Evolutionary conservation across 1,140 invertebrate genomes (phyloP).

Genomic region (Trichonephila clavipes): DNA sequence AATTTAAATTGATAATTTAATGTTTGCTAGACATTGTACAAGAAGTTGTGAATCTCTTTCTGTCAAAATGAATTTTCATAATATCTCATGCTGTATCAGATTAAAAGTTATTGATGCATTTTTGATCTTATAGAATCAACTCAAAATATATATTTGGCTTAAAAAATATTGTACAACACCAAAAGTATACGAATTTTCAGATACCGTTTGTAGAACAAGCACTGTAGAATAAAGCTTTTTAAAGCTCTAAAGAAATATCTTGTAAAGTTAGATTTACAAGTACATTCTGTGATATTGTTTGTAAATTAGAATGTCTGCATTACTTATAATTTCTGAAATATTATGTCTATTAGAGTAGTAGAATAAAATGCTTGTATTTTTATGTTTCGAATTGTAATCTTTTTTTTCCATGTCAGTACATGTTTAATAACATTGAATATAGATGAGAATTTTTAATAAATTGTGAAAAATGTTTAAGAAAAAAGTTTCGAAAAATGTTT

Average conservation of each 20-base stretch:
- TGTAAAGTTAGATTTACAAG: constrained; percentile 73
- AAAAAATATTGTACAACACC: too few species aligned
- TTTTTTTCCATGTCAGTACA: neutral
- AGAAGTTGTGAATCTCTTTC: too few species aligned
- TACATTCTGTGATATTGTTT: constrained; percentile 76
- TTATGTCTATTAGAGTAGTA: constrained; percentile 68
- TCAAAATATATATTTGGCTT: too few species aligned
- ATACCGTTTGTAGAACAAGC: constrained; percentile 11
- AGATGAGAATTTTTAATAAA: too few species aligned
- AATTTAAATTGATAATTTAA: too few species aligned
- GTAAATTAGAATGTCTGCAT: constrained; percentile 72
- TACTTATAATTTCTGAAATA: constrained; percentile 67
- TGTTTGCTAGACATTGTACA: too few species aligned
- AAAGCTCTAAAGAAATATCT: constrained; percentile 44
- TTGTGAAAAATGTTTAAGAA: too few species aligned
- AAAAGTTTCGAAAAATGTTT: too few species aligned
- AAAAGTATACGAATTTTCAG: neutral
- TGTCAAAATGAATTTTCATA: too few species aligned
- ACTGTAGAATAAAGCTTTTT: constrained; percentile 37
- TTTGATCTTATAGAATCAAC: too few species aligned
- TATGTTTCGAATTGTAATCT: constrained; percentile 18
- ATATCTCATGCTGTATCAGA: too few species aligned
- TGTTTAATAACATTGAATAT: neutral
- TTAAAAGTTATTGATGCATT: too few species aligned
- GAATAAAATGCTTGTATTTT: constrained; percentile 76